phyloP scores from a whole-genome alignment of 2,797 vertebrate species.

The Coendou prehensilis region DNA sequence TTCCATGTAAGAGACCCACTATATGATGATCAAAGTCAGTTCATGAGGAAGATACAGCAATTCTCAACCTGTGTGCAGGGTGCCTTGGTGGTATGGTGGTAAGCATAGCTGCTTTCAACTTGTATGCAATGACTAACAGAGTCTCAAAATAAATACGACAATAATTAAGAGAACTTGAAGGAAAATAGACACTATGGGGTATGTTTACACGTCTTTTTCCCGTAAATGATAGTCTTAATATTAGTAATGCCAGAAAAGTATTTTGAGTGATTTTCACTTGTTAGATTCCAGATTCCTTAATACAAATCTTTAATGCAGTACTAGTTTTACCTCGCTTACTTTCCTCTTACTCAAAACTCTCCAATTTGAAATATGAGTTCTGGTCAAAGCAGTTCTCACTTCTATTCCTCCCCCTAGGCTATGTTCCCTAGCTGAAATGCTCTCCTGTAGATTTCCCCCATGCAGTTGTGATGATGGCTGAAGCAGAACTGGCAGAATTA shows the following conservation, averaged over 20 bases:
- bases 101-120: neutral
- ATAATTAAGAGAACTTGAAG: constrained; percentile 23
- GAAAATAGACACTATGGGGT: neutral
- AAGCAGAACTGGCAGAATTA: neutral
- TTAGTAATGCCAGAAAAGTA: constrained; percentile 18
- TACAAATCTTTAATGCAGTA: neutral
- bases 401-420: neutral
- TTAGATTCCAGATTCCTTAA: constrained; percentile 43
- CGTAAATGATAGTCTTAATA: constrained; percentile 28
- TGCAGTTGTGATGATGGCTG: neutral
- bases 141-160: constrained; percentile 50
- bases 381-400: neutral
- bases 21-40: neutral
- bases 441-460: neutral
- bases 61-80: neutral
- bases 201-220: neutral
- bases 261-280: neutral
- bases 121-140: neutral
- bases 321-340: neutral
- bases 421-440: neutral
- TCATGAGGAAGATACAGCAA: neutral
- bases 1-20: constrained; percentile 16
- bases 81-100: neutral
- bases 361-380: constrained; percentile 20
- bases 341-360: constrained; percentile 34